phyloP scores from a whole-genome alignment of 2,888 invertebrate species.

The Catocala nupta region DNA sequence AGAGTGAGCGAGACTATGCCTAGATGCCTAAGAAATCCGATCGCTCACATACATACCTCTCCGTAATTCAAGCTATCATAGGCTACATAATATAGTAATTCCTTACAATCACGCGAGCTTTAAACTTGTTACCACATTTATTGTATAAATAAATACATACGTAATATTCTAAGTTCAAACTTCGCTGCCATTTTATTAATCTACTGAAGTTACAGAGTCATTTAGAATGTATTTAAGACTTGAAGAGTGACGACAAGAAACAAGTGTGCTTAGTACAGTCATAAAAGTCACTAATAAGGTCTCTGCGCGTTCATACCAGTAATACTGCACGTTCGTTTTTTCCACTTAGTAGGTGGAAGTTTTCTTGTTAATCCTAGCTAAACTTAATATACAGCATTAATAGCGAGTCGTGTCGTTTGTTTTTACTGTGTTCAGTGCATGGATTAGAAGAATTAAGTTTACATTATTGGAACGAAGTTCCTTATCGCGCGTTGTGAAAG shows the following conservation, averaged over 20 bases:
- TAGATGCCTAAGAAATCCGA: too few relatives aligned
- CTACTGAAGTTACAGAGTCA: neutral
- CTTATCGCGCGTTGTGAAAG: too few relatives aligned
- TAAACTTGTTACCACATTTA: too few relatives aligned
- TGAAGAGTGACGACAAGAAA: neutral
- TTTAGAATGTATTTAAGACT: neutral
- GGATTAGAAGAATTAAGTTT: neutral
- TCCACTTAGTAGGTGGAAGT: constrained; percentile 36
- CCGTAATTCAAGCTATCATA: too few relatives aligned
- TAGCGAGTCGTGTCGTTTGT: constrained; percentile 26
- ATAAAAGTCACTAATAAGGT: constrained; percentile 1
- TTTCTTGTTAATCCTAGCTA: constrained; percentile 40
- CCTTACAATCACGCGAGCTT: too few relatives aligned
- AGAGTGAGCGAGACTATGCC: too few relatives aligned
- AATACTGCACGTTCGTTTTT: constrained; percentile 27
- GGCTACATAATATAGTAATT: too few relatives aligned
- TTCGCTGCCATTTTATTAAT: neutral
- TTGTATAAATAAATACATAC: neutral
- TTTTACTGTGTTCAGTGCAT: constrained; percentile 3
- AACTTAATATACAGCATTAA: constrained; percentile 26
- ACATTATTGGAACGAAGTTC: too few relatives aligned
- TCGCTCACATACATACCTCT: too few relatives aligned
- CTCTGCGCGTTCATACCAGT: neutral
- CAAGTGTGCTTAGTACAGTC: neutral
- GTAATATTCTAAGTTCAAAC: neutral